A percentile compares a stretch with the other conserved stretches of the same genome.
These are phyloP conservation scores for Sebastes aleutianus DNA, from an alignment of 2,797 vertebrate genomes.

Conservation along the genomic window DNA sequence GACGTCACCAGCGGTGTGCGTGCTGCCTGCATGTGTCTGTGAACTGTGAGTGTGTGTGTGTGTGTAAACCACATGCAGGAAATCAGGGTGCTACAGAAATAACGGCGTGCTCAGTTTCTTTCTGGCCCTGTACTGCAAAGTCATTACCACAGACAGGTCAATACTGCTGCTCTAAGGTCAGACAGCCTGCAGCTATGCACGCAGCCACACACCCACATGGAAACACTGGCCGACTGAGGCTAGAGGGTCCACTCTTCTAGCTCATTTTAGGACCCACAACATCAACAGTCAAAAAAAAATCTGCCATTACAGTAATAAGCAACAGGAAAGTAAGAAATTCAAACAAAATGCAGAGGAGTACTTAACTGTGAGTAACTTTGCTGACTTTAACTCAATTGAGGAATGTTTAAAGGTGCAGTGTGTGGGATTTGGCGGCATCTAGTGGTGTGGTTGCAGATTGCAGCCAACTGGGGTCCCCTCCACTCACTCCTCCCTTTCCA, in stretches of 20 bases:
- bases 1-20: conserved; percentile 15
- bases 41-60: not conserved
- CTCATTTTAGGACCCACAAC: not conserved
- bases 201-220: not conserved
- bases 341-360: not conserved
- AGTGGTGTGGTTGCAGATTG: not conserved
- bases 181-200: not conserved
- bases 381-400: not conserved
- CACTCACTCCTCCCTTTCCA: not conserved
- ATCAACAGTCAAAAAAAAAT: not conserved
- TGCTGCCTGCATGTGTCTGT: not conserved
- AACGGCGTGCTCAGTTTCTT: conserved; percentile 14
- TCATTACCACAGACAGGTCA: conserved; percentile 14
- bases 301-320: not conserved
- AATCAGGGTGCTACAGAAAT: conserved; percentile 25
- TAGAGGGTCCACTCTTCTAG: not conserved
- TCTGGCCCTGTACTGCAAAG: conserved; percentile 4
- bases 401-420: not conserved
- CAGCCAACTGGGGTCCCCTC: not conserved
- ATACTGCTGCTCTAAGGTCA: not conserved
- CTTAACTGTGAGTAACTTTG: not conserved
- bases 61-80: conserved; percentile 27
- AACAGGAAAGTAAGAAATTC: not conserved
- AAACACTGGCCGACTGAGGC: not conserved
- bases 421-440: not conserved